A percentile compares a stretch with the other conserved stretches of the same genome.
Conservation (phyloP, 2,888 invertebrate species). For the Ethmia dodecea region DNA sequence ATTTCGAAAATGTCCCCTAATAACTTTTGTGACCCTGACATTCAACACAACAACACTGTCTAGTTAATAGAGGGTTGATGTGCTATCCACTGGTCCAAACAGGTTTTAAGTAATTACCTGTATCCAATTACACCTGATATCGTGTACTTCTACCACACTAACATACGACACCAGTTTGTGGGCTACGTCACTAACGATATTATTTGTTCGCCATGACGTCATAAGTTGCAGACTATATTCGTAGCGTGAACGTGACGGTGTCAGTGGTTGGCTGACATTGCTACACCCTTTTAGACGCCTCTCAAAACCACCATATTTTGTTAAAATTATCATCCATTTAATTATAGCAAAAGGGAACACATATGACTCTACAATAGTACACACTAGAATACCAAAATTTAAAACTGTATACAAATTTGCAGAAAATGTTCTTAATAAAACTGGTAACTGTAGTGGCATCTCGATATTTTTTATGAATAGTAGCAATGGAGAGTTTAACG, state of each 20-base stretch:
- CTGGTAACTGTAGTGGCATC: constrained; percentile 1
- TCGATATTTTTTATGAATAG: background rate
- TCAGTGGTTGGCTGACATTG: constrained; percentile 10
- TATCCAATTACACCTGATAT: constrained; percentile 17
- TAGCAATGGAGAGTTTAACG: no score
- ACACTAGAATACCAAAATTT: constrained; percentile 34
- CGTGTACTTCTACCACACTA: constrained; percentile 32
- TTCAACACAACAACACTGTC: no score
- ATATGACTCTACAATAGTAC: constrained; percentile 43
- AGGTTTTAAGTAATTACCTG: constrained; percentile 29
- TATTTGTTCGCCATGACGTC: constrained; percentile 24
- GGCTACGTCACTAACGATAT: background rate
- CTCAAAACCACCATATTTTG: constrained; percentile 33
- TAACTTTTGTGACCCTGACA: no score
- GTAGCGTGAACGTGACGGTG: constrained; percentile 22
- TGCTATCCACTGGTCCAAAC: no score
- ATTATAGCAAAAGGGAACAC: constrained; percentile 39
- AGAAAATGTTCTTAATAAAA: constrained; percentile 19
- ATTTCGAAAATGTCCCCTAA: no score
- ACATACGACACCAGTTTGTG: constrained; percentile 34
- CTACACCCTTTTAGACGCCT: constrained; percentile 12
- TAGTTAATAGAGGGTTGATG: no score
- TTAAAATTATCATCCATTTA: constrained; percentile 42
- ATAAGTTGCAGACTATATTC: constrained; percentile 38
- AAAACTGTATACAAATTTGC: constrained; percentile 25